Percentiles rank a stretch among this genome's conserved stretches.
phyloP scores from a whole-genome alignment of 1,140 invertebrate species.

The Pachyrhynchus sulphureomaculatus region DNA sequence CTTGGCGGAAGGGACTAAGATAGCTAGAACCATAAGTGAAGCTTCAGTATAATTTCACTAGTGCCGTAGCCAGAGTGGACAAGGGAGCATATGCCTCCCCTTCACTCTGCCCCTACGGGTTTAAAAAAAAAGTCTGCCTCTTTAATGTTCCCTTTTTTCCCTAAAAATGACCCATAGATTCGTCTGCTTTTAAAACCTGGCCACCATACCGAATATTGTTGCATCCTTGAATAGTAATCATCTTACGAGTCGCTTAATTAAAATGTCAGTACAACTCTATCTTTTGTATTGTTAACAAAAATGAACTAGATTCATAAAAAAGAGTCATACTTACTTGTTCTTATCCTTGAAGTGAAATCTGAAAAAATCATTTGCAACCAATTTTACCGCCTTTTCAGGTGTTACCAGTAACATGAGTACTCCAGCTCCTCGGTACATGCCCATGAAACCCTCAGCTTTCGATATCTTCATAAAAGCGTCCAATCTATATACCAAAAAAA shows the following conservation, averaged over 20 bases:
- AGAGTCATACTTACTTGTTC: conserved; percentile 54
- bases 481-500: conserved; percentile 64
- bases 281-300: no score
- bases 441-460: conserved; percentile 89
- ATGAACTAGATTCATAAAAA: no score
- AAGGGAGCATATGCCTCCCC: neutral
- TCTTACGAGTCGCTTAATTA: neutral
- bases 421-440: conserved; percentile 95
- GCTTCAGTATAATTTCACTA: neutral
- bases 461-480: conserved; percentile 96
- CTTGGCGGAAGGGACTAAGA: conserved; percentile 78
- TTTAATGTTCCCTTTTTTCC: neutral
- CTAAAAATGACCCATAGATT: neutral
- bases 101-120: no score
- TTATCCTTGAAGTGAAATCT: conserved; percentile 70
- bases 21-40: conserved; percentile 54
- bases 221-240: no score
- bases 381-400: conserved; percentile 98
- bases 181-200: neutral
- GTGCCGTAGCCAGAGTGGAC: neutral
- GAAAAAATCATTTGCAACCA: conserved; percentile 98
- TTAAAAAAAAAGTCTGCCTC: no score
- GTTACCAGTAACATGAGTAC: conserved; percentile 99
- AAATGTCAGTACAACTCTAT: no score
- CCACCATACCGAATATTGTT: no score